Conservation (phyloP, 2,113 vertebrate species). For the Lethenteron camtschaticum region DNA sequence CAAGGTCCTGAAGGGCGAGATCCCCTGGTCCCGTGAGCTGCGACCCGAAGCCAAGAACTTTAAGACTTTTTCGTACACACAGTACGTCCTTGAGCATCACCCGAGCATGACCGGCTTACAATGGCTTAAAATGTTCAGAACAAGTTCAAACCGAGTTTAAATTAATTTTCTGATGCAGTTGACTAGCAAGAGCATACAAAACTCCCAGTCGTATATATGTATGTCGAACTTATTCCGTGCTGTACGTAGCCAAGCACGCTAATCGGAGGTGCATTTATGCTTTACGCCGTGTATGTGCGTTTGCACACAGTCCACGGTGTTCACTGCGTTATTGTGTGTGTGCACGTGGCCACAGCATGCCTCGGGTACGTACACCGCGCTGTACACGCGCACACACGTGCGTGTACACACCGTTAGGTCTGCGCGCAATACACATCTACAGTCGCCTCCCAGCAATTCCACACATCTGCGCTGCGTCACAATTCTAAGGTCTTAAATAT, state of each 20-base stretch:
- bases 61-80: constrained; percentile 99
- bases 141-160: constrained; percentile 7
- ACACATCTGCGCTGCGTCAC: too few relatives aligned
- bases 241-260: constrained; percentile 9
- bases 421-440: too few relatives aligned
- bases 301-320: too few relatives aligned
- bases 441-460: too few relatives aligned
- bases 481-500: too few relatives aligned
- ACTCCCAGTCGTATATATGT: not conserved
- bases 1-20: constrained; percentile 93
- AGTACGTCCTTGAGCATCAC: constrained; percentile 24
- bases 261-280: not conserved
- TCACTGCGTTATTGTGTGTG: too few relatives aligned
- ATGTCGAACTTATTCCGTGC: not conserved
- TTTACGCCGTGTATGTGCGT: too few relatives aligned
- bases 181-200: not conserved
- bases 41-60: constrained; percentile 98
- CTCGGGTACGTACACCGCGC: too few relatives aligned
- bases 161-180: not conserved
- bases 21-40: constrained; percentile 91
- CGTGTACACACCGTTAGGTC: too few relatives aligned
- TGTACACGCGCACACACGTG: too few relatives aligned
- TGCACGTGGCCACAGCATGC: too few relatives aligned
- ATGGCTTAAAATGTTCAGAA: constrained; percentile 4
- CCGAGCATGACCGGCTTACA: too few relatives aligned